Base-by-base conservation (phyloP, 2,888 invertebrate genomes). In the Agonopterix arenella region DNA sequence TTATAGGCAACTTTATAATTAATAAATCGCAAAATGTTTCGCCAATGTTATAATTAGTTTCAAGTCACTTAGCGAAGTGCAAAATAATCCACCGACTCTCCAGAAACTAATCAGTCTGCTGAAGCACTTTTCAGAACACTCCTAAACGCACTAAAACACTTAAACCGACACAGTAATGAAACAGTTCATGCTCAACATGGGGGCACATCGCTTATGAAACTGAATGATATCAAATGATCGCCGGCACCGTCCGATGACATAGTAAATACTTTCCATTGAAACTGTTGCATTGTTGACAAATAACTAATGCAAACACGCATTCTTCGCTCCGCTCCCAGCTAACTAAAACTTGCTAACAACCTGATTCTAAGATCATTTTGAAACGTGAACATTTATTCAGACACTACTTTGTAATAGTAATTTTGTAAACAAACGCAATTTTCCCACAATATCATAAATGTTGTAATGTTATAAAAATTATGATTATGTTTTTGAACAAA, bases 201-300 rank as follows among this genome's bases (percentile, higher is more conserved):
- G 9, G 38, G 36, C 46, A 49, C 54, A 50, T 54, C 52, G 57
- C 49, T 44, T 44, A 51, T 44, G 51, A 48, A 51, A 60, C 55
- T 54, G 53, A 54, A 55, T 43, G 57, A 53, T 54, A 48, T n/a
- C 9, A 45, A 50, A 11, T 46, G 45, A 38, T 40, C n/a, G 28
- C 40, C 40, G 46, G 7, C 49, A 46, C 50, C 52, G 47, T 46
- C 44, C 50, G 40, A 36, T 49, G 49, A 49, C 49, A 64, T 62
- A 59, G 63, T 60, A 62, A 67, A 61, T 61, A 66, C 59, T 67
- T 61, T 70, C 73, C 59, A 70, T 64, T 63, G 64, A 62, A 59
- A 66, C 65, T 61, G 66, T 69, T 62, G 62, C 56, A 56, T 64
- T 83, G 78, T 84, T 82, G 76, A 80, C 73, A 83, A 84, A 82